phyloP scores from a whole-genome alignment of 2,113 vertebrate species.

The Corythaeola cristata region DNA sequence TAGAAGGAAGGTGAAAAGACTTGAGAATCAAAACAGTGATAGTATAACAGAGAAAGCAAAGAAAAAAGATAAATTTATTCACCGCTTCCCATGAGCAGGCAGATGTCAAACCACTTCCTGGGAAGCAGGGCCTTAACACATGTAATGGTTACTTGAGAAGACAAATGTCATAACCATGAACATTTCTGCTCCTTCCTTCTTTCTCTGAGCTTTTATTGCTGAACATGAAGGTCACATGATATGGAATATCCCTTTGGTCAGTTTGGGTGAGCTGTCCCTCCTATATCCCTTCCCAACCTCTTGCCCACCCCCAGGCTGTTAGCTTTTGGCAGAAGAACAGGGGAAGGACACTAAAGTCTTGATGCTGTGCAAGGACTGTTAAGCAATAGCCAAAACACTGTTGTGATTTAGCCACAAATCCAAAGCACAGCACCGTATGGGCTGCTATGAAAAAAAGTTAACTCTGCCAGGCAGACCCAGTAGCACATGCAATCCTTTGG shows the following conservation, averaged over 20 bases:
- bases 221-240: neutral
- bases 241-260: neutral
- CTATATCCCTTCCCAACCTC: neutral
- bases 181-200: no score
- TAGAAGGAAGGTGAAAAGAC: neutral
- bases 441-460: neutral
- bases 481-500: neutral
- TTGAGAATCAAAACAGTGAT: neutral
- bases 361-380: neutral
- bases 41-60: neutral
- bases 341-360: neutral
- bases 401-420: neutral
- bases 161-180: no score
- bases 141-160: neutral
- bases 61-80: neutral
- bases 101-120: neutral
- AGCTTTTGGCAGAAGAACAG: neutral
- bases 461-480: neutral
- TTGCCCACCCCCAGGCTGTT: neutral
- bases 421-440: neutral
- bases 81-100: neutral
- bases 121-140: accelerated
- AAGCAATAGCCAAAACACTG: neutral
- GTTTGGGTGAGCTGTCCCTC: neutral
- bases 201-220: no score